Evolutionary conservation across 1,140 invertebrate genomes (phyloP).

Genomic region (Solenopsis fugax): DNA sequence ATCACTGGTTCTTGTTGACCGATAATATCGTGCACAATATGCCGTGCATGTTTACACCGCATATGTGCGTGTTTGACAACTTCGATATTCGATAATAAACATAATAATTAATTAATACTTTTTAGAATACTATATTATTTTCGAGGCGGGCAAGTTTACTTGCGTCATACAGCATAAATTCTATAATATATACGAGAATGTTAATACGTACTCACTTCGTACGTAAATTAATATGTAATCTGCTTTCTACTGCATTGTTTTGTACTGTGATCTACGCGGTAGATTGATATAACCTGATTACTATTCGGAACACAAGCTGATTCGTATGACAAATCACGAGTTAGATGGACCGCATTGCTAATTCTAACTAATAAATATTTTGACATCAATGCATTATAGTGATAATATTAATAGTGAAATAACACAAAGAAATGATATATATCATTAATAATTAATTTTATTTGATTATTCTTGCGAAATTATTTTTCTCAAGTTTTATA

Average conservation of each 20-base stretch:
- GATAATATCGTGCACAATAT: constrained; percentile 35
- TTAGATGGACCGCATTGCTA: background rate
- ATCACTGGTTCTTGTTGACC: constrained; percentile 23
- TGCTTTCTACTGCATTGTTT: background rate
- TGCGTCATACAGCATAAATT: background rate
- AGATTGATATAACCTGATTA: constrained; percentile 16
- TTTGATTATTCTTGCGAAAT: background rate
- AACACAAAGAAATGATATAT: background rate
- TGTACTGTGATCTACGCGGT: background rate
- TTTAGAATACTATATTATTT: background rate
- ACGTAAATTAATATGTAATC: constrained; percentile 17
- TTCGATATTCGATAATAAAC: constrained; percentile 43
- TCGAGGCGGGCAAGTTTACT: background rate
- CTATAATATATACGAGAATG: background rate
- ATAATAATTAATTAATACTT: constrained; percentile 39
- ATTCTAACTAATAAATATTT: constrained; percentile 28
- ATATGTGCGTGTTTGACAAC: constrained; percentile 10
- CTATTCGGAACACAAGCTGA: background rate
- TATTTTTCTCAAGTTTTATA: background rate
- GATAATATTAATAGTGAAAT: background rate
- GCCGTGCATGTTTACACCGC: constrained; percentile 42
- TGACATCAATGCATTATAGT: background rate
- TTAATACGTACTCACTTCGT: background rate
- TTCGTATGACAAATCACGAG: constrained; percentile 26
- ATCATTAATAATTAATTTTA: background rate